Evolutionary conservation across 1,140 invertebrate genomes (phyloP).

Genomic region (Glossosoma conforme): DNA sequence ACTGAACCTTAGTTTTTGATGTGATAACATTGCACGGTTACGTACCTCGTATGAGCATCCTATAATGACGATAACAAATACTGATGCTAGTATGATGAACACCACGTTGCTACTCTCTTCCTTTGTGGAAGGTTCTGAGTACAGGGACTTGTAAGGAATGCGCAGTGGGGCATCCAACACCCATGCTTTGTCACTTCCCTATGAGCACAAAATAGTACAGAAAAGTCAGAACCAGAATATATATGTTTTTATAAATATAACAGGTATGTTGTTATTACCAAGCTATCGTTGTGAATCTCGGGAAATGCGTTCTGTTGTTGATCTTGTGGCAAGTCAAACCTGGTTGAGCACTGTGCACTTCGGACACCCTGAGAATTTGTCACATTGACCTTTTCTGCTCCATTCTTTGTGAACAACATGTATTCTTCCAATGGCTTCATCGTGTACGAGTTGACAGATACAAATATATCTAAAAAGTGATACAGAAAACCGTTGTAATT

Average conservation of each 20-base stretch:
- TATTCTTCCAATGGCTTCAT: conserved; percentile 86
- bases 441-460: conserved; percentile 69
- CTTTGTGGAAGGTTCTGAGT: conserved; percentile 64
- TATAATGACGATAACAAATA: conserved; percentile 63
- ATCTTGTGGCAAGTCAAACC: conserved; percentile 56
- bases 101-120: conserved; percentile 72
- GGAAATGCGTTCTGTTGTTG: conserved; percentile 38
- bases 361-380: conserved; percentile 77
- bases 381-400: conserved; percentile 73
- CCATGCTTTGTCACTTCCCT: conserved; percentile 73
- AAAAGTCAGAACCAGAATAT: too few species aligned
- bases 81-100: conserved; percentile 63
- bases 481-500: conserved; percentile 8
- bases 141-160: conserved; percentile 66
- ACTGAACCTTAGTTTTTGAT: neutral
- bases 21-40: conserved; percentile 4
- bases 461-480: conserved; percentile 64
- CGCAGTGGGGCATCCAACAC: conserved; percentile 72
- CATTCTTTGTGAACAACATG: conserved; percentile 78
- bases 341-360: conserved; percentile 72
- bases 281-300: conserved; percentile 42
- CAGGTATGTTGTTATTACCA: conserved; percentile 28
- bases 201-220: conserved; percentile 23
- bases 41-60: conserved; percentile 57
- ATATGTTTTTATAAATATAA: too few species aligned